phyloP scores from a whole-genome alignment of 2,888 invertebrate genomes.

The Drosophila buzzatii region DNA sequence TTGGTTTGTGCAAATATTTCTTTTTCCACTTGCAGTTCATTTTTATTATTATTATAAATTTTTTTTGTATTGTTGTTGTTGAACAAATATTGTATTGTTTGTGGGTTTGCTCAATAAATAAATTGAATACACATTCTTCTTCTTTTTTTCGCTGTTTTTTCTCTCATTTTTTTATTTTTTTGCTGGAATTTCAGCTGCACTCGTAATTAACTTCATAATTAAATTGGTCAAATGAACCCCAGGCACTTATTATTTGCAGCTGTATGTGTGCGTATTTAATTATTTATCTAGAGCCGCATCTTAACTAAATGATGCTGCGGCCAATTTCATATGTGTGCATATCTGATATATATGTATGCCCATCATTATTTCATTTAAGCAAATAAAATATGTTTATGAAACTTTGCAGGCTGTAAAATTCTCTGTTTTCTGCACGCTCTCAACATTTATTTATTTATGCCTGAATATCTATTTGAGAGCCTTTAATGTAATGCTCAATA shows the following conservation, averaged over 20 bases:
- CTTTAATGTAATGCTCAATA: no score
- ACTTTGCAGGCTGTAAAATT: not conserved
- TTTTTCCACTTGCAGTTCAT: conserved; percentile 16
- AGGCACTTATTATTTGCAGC: conserved; percentile 15
- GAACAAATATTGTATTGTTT: conserved; percentile 45
- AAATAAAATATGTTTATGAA: no score
- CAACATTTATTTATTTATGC: not conserved
- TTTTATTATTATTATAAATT: conserved; percentile 9
- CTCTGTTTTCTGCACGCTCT: not conserved
- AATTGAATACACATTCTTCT: conserved; percentile 46
- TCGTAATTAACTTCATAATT: conserved; percentile 70
- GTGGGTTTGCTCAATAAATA: conserved; percentile 54
- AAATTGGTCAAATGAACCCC: conserved; percentile 66
- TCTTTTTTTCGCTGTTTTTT: conserved; percentile 24
- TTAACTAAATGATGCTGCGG: conserved; percentile 4
- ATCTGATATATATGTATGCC: no score
- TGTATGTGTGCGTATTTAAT: conserved; percentile 2
- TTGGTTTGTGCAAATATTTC: conserved; percentile 13
- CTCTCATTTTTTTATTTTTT: conserved; percentile 21
- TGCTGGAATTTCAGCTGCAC: conserved; percentile 53
- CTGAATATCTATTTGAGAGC: no score
- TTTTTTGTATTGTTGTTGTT: not conserved
- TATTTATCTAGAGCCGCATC: conserved; percentile 5
- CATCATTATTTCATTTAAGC: not conserved
- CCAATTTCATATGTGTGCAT: not conserved